Evolutionary conservation across 2,888 invertebrate species (phyloP), one percentile per base, ranked within the genome.

Genomic region (Eilema sororculum): DNA sequence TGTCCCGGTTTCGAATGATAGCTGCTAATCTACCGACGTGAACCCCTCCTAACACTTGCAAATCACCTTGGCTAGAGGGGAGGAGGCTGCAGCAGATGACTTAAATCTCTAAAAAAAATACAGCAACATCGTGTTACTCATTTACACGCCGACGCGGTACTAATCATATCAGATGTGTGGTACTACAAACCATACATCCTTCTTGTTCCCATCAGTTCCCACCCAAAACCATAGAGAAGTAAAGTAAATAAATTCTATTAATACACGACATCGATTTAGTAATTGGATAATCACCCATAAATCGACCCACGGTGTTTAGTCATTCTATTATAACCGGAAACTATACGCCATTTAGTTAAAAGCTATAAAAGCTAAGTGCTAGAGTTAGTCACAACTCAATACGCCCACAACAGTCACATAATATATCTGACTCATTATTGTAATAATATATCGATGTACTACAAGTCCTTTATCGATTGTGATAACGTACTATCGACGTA

Each of bases 241-340:
- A n/a, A 52, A 20, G 52, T 52, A 52, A 52, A 52, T 52, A 52
- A 60, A 30, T 10, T n/a, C 3, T n/a, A 30, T 30, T 30, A n/a
- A 20, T 30, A 60, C 10, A 30, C 28, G 20, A 37, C 12, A 62
- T 58, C 58, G 58, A 25, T 25, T 10, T 25, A 33, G 16, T 30
- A 65, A 57, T 24, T 57, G 33, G 25, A 33, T 30, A 56, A 20
- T 58, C 25, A 24, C 65, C 65, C 58, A 37, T 58, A 58, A 66
- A 33, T 24, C 52, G 57, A 61, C 67, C 67, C 67, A 56, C 61
- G 30, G 59, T n/a, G 57, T 65, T 56, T 57, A 56, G 52, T 52
- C 61, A 61, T 9, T 62, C 61, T 33, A 67, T 67, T 61, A 52
- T 24, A 46, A 33, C 52, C 33, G 67, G 67, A 67, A 67, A 67